A percentile compares a stretch with the other conserved stretches of the same genome.
phyloP scores from a whole-genome alignment of 2,888 invertebrate genomes.

The Chymomyza caudatula region DNA sequence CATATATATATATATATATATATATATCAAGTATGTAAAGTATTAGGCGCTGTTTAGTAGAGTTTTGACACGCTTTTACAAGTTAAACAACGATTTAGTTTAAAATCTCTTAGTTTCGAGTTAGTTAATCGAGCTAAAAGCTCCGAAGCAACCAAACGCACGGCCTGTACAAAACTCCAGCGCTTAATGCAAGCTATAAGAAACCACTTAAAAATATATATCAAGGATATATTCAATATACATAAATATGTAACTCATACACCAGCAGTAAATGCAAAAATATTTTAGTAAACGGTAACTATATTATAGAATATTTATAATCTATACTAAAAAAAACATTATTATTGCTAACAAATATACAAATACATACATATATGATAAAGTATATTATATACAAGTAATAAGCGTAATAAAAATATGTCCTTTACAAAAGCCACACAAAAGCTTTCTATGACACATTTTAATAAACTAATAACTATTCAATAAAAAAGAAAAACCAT shows the following conservation, averaged over 20 bases:
- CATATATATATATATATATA: slow-evolving; percentile 29
- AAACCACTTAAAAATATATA: slow-evolving; percentile 21
- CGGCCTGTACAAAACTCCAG: slow-evolving; percentile 40
- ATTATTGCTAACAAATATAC: slow-evolving; percentile 1
- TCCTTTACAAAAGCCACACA: slow-evolving; percentile 16
- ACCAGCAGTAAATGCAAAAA: neutral
- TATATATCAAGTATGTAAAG: slow-evolving; percentile 41
- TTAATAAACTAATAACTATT: slow-evolving; percentile 13
- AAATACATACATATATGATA: slow-evolving; percentile 11
- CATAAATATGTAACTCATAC: slow-evolving; percentile 3
- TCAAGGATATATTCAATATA: slow-evolving; percentile 29
- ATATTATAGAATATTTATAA: neutral
- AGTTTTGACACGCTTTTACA: slow-evolving; percentile 40
- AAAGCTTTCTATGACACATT: slow-evolving; percentile 26
- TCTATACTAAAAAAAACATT: slow-evolving; percentile 1
- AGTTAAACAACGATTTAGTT: slow-evolving; percentile 25
- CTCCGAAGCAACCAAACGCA: slow-evolving; percentile 24
- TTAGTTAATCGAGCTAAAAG: slow-evolving; percentile 41
- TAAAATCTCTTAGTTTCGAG: slow-evolving; percentile 11
- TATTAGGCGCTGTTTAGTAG: slow-evolving; percentile 50
- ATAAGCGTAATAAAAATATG: slow-evolving; percentile 24
- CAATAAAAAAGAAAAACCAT: neutral
- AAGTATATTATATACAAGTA: neutral
- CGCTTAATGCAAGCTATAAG: slow-evolving; percentile 41
- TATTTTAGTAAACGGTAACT: neutral